Percentiles rank a stretch among this genome's conserved stretches.
Evolutionary conservation across 1,140 invertebrate species (phyloP).

Genomic region (Batillaria attramentaria): DNA sequence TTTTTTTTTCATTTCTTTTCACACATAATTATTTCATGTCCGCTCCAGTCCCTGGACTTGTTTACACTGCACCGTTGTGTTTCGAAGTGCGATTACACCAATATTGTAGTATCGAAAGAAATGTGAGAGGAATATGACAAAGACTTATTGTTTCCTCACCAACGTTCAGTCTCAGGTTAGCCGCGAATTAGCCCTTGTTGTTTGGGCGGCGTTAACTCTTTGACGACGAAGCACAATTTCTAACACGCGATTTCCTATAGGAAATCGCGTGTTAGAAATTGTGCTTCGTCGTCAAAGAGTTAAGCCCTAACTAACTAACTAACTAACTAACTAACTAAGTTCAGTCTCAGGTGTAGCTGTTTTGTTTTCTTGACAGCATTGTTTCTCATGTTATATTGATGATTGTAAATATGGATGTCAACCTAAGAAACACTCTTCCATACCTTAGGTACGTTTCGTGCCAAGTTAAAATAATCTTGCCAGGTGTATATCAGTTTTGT

Average conservation of each 20-base stretch:
- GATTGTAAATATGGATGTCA: too few relatives aligned
- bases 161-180: too few relatives aligned
- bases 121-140: not conserved
- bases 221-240: not conserved
- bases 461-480: too few relatives aligned
- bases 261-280: not conserved
- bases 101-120: slow-evolving; percentile 10
- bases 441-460: too few relatives aligned
- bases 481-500: too few relatives aligned
- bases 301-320: too few relatives aligned
- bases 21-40: not conserved
- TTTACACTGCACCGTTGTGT: slow-evolving; percentile 6
- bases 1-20: not conserved
- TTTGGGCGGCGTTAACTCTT: not conserved
- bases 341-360: too few relatives aligned
- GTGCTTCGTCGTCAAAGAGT: not conserved
- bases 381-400: too few relatives aligned
- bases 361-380: too few relatives aligned
- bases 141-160: too few relatives aligned
- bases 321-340: too few relatives aligned
- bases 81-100: slow-evolving; percentile 24
- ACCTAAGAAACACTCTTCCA: too few relatives aligned
- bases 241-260: not conserved
- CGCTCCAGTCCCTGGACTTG: not conserved
- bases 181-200: not conserved